phyloP scores from a whole-genome alignment of 2,113 vertebrate species.

The Picathartes gymnocephalus region DNA sequence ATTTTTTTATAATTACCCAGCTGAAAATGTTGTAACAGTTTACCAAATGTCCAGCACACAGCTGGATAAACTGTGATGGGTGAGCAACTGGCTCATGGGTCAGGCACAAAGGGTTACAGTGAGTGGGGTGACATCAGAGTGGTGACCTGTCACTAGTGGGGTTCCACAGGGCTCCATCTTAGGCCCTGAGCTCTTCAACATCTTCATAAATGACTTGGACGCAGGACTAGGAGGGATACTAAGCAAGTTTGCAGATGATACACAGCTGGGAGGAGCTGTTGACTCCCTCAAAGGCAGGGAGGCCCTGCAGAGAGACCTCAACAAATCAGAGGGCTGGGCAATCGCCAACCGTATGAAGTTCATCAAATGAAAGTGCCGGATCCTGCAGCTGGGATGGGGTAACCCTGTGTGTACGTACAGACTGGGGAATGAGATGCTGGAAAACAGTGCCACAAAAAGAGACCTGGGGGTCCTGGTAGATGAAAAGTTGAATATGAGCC shows the following conservation, averaged over 20 bases:
- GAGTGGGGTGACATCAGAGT: neutral
- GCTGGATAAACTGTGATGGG: neutral
- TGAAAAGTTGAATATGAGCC: accelerated
- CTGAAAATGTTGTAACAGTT: neutral
- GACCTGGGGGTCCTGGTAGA: accelerated
- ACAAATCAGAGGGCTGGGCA: neutral
- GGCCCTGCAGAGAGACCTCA: neutral
- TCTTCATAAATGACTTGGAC: neutral
- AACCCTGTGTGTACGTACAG: neutral
- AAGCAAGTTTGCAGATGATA: neutral
- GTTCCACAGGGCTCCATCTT: neutral
- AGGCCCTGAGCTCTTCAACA: neutral
- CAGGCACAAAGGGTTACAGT: neutral
- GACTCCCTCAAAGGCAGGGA: neutral
- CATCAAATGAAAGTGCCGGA: accelerated
- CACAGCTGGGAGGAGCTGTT: neutral
- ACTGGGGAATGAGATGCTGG: neutral
- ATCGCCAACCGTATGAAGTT: neutral
- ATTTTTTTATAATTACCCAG: neutral
- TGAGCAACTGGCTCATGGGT: neutral
- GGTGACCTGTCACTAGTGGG: neutral
- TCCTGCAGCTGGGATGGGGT: neutral
- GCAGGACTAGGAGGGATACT: neutral
- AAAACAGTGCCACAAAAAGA: accelerated
- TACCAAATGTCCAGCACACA: neutral